phyloP scores from a whole-genome alignment of 2,888 invertebrate species.

The Esperia sulphurella region DNA sequence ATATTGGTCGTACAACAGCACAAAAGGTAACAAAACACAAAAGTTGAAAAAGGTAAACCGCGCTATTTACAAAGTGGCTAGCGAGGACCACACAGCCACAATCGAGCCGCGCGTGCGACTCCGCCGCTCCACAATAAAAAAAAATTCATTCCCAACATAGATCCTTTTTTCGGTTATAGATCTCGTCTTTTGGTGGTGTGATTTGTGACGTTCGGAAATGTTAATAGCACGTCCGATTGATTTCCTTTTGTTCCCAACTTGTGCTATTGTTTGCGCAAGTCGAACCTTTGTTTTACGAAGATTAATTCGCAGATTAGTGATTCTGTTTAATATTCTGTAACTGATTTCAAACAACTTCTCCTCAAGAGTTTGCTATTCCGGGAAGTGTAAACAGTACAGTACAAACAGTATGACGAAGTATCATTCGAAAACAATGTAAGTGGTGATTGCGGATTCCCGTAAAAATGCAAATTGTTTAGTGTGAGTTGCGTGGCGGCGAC shows the following conservation, averaged over 20 bases:
- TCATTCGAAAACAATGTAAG: constrained; percentile 6
- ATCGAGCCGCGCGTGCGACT: constrained; percentile 78
- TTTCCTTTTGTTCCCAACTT: constrained; percentile 12
- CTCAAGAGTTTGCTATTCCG: background rate
- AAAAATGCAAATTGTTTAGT: constrained; percentile 60
- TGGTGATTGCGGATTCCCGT: constrained; percentile 37
- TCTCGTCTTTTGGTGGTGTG: constrained; percentile 77
- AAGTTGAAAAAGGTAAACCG: constrained; percentile 80
- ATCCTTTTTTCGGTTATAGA: constrained; percentile 74
- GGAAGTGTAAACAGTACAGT: background rate
- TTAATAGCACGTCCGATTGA: constrained; percentile 59
- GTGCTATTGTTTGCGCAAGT: constrained; percentile 17
- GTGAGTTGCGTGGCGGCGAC: constrained; percentile 22
- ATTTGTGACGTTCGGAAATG: constrained; percentile 78
- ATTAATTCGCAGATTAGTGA: constrained; percentile 4
- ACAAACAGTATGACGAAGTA: constrained; percentile 1
- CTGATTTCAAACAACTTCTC: background rate
- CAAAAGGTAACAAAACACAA: constrained; percentile 80
- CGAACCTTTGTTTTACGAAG: constrained; percentile 15
- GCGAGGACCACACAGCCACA: constrained; percentile 78
- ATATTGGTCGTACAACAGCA: constrained; percentile 79
- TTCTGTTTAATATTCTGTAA: background rate
- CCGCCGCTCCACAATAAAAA: constrained; percentile 62
- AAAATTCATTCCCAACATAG: constrained; percentile 63
- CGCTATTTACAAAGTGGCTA: constrained; percentile 80